A percentile compares a stretch with the other conserved stretches of the same genome.
Conservation (phyloP, 1,140 invertebrate genomes). For the Penaeus indicus region DNA sequence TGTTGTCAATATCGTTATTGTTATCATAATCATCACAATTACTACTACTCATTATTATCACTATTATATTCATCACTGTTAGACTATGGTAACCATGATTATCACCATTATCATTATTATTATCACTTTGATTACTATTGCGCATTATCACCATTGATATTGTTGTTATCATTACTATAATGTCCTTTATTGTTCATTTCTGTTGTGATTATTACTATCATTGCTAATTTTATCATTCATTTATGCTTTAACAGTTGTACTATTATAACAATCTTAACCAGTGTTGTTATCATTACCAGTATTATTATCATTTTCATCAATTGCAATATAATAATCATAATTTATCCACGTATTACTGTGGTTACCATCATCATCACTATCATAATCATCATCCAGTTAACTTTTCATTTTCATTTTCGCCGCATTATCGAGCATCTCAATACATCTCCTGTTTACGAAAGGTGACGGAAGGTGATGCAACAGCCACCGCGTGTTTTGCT, state of each 20-base stretch:
- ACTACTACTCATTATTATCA: conserved; percentile 14
- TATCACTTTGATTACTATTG: not conserved
- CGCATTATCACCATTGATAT: not conserved
- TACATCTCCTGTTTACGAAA: too few species aligned
- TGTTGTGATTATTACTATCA: not conserved
- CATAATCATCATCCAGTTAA: not conserved
- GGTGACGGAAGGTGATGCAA: too few species aligned
- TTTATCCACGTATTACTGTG: not conserved
- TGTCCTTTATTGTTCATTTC: not conserved
- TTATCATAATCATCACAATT: conserved; percentile 2
- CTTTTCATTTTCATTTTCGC: too few species aligned
- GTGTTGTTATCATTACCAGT: not conserved
- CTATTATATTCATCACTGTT: conserved; percentile 1
- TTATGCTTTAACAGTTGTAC: not conserved
- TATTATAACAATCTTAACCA: not conserved
- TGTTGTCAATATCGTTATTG: conserved; percentile 7
- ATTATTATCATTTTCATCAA: not conserved
- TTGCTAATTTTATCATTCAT: not conserved
- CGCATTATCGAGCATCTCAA: too few species aligned
- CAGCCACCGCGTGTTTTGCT: too few species aligned
- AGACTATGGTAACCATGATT: not conserved
- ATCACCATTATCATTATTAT: not conserved
- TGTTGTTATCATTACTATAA: not conserved
- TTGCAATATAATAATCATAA: not conserved
- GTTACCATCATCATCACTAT: not conserved